These are phyloP conservation scores for Enteromius mattozi DNA, from an alignment of 2,797 vertebrate genomes.

Conservation along the genomic window DNA sequence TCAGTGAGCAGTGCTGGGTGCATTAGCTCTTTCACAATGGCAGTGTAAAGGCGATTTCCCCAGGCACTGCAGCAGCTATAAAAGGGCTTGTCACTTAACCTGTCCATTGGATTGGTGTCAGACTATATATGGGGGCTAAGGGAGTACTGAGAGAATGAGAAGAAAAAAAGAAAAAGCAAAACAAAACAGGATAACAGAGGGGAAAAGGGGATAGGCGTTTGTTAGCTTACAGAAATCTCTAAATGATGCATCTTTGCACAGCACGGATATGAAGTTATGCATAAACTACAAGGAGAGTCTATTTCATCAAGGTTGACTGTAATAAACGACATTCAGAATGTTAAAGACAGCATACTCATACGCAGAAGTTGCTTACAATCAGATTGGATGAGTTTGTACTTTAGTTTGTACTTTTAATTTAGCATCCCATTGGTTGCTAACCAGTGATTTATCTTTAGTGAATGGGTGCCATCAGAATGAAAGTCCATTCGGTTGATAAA, in stretches of 20 bases:
- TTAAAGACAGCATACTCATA: not conserved
- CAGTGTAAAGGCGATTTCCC: constrained; percentile 28
- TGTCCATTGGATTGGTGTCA: constrained; percentile 32
- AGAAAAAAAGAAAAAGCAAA: not conserved
- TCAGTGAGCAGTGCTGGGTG: not conserved
- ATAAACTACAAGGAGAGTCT: not conserved
- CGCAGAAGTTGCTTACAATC: not conserved
- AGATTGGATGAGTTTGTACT: not conserved
- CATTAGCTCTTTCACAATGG: constrained; percentile 19
- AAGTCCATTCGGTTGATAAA: not conserved
- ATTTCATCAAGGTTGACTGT: not conserved
- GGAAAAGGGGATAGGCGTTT: not conserved
- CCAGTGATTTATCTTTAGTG: not conserved
- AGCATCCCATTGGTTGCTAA: not conserved
- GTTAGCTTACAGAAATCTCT: not conserved
- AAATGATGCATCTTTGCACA: constrained; percentile 14
- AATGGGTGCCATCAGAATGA: not conserved
- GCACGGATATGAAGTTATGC: not conserved
- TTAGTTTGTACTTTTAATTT: not conserved
- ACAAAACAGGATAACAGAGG: not conserved
- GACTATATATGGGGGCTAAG: constrained; percentile 16
- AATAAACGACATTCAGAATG: not conserved
- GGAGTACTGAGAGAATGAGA: not conserved
- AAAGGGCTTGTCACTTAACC: constrained; percentile 36
- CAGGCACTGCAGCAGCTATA: constrained; percentile 3